A percentile compares a stretch with the other conserved stretches of the same genome.
Evolutionary conservation across 2,113 vertebrate species (phyloP).

Genomic region (Tiliqua scincoides): DNA sequence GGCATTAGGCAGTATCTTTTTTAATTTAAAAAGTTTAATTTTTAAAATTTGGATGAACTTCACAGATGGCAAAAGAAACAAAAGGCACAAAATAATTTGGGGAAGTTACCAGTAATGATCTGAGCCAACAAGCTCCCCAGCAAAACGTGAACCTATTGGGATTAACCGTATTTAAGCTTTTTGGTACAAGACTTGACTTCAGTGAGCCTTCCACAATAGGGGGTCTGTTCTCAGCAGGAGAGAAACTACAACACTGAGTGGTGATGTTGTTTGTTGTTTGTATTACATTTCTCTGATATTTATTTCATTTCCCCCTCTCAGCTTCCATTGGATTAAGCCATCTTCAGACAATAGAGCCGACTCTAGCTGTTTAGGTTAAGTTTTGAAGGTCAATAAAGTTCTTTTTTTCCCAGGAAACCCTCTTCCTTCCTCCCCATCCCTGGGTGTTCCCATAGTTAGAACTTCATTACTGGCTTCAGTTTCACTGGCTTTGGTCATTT

Average conservation of each 20-base stretch:
- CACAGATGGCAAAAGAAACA: neutral
- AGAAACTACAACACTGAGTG: neutral
- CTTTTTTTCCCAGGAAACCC: constrained; percentile 22
- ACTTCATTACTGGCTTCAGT: constrained; percentile 6
- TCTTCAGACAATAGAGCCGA: constrained; percentile 18
- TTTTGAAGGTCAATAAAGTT: constrained; percentile 20
- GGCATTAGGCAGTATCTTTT: neutral
- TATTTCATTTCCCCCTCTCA: constrained; percentile 39
- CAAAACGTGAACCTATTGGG: neutral
- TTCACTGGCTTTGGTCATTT: constrained; percentile 3
- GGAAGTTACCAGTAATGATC: neutral
- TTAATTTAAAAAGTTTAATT: neutral
- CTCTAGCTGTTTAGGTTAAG: constrained; percentile 10
- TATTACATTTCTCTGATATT: constrained; percentile 22
- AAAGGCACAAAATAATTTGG: neutral
- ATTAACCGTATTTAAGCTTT: constrained; percentile 12
- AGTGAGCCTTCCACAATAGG: neutral
- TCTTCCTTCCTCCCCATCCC: constrained; percentile 15
- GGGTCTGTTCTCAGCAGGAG: constrained; percentile 27
- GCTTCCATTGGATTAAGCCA: constrained; percentile 28
- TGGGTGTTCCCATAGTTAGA: constrained; percentile 5
- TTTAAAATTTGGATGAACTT: neutral
- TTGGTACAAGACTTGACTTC: neutral
- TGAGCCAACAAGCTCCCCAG: too few species aligned
- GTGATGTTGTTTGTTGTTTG: constrained; percentile 19